Evolutionary conservation across 2,113 vertebrate species (phyloP).

Genomic region (Limanda limanda): DNA sequence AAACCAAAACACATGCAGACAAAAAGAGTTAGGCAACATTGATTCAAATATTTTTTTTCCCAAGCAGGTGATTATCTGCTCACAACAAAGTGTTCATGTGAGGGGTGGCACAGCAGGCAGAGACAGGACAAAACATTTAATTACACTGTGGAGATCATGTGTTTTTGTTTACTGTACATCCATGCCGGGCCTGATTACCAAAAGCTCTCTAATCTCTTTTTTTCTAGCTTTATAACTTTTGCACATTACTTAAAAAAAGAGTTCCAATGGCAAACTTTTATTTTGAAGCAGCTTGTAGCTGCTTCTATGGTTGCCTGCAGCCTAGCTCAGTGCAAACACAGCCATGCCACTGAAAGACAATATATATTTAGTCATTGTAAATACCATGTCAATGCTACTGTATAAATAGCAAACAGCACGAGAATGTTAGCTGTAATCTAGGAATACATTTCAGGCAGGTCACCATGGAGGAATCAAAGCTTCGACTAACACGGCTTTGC

Average conservation of each 20-base stretch:
- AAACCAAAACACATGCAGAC: constrained; percentile 19
- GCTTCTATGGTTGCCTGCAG: neutral
- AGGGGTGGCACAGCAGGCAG: neutral
- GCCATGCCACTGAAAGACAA: no score
- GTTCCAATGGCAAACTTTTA: no score
- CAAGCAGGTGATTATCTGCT: no score
- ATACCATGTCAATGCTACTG: neutral
- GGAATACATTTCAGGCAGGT: neutral
- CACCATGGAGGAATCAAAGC: neutral
- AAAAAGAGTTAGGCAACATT: neutral
- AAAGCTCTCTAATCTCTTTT: no score
- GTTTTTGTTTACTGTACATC: no score
- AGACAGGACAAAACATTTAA: neutral
- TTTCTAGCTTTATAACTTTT: no score
- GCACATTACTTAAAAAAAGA: no score
- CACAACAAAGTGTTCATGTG: neutral
- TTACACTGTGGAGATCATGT: no score
- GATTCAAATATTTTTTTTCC: neutral
- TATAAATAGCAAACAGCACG: no score
- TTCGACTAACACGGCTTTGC: neutral
- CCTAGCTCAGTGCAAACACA: neutral
- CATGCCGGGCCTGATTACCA: no score
- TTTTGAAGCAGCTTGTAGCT: neutral
- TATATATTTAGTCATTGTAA: neutral
- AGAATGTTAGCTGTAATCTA: neutral